Base-by-base conservation (phyloP, 2,888 invertebrate genomes). In the Timema cristinae region DNA sequence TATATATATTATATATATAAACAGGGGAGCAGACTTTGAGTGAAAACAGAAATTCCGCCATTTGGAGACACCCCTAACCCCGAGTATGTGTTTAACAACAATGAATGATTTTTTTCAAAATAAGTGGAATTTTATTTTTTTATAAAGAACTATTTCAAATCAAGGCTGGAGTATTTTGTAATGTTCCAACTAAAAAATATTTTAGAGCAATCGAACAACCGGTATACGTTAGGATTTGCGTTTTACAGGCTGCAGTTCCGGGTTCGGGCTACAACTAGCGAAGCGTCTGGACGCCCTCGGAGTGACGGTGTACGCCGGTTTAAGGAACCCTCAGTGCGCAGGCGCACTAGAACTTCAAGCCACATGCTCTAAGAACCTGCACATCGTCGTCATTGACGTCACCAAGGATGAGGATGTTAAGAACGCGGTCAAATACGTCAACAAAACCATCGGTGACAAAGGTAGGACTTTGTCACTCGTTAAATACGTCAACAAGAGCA, bases 271-370 rank as follows among this genome's bases (percentile, higher is more conserved):
- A 48, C 9, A 5, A 0, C 63, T 63, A 13, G 63, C 63, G 47
- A 63, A 47, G 63, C 9, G 63, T 13, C 47, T 63, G 47, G 63
- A 63, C 63, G 15, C 63, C 11, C 63, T 63, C 7, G 63, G 63
- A 32, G 63, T 63, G 63, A 47, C 63, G 6, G 63, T 63, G 47
- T 63, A 47, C 47, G 63, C 63, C 47, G 63, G 63, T 5, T 48
- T 63, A 13, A 47, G 63, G 63, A 63, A 63, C 63, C 47, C 63
- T 10, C 63, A 47, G 9, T 63, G 63, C n/a, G 7, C 63, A 9
- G 63, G 63, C 0, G 63, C 63, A 13, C 11, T 47, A 48, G 63
- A 63, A 13, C 63, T 63, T 10, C 32, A 47, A 48, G 47, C 32
- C 47, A 63, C 63, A 32, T 63, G 63, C 63, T 11, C 47, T 9